These are phyloP conservation scores for Chloroceryle amazona DNA, from an alignment of 2,797 vertebrate species.

Conservation along the genomic window DNA sequence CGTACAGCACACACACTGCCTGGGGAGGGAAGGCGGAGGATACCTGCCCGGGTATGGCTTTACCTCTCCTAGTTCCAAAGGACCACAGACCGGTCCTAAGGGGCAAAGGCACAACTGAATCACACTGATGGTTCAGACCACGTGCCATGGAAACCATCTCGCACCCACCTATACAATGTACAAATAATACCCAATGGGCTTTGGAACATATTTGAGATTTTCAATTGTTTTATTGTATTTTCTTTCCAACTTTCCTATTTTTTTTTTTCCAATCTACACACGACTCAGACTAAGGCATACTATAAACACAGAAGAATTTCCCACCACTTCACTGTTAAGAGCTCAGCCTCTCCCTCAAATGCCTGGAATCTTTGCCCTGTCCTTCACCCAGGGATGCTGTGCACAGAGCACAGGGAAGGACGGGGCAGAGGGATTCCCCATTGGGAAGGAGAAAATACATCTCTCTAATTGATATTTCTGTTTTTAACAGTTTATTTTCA, in stretches of 20 bases:
- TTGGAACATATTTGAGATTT: neutral
- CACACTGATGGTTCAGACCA: neutral
- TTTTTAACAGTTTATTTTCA: neutral
- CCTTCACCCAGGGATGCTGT: neutral
- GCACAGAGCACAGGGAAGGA: neutral
- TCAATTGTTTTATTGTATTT: neutral
- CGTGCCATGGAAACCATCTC: neutral
- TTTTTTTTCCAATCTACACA: neutral
- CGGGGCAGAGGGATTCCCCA: neutral
- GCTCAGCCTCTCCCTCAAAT: neutral
- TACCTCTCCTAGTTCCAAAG: neutral
- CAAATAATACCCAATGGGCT: neutral
- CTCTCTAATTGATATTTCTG: neutral
- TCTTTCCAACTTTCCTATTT: neutral
- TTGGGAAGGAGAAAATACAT: neutral
- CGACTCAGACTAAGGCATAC: neutral
- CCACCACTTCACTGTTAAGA: neutral
- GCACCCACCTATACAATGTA: neutral
- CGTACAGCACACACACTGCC: accelerated
- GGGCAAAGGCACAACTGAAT: neutral
- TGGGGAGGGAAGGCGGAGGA: neutral
- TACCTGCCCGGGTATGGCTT: neutral
- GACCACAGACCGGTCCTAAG: neutral
- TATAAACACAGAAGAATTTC: neutral
- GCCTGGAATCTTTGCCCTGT: neutral